Evolutionary conservation across 1,140 invertebrate species (phyloP).

Genomic region (Temnothorax curvispinosus): DNA sequence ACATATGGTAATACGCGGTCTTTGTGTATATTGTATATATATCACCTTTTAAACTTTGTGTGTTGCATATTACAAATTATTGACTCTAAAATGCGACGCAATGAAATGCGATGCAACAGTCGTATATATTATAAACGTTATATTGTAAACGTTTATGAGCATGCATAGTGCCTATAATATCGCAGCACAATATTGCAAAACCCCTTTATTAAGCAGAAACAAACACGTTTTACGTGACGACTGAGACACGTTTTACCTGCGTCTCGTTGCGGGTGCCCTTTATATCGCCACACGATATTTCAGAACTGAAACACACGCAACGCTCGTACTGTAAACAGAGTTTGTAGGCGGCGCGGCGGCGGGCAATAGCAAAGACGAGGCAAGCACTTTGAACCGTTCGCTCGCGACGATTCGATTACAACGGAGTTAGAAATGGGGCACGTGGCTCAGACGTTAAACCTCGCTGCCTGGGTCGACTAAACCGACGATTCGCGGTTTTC

Average conservation of each 20-base stretch:
- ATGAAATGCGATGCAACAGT: not conserved
- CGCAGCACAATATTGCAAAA: not conserved
- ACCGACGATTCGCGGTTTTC: slow-evolving; percentile 61
- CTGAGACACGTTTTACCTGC: not conserved
- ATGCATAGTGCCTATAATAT: not conserved
- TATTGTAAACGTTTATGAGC: not conserved
- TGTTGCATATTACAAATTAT: slow-evolving; percentile 3
- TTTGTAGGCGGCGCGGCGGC: slow-evolving; percentile 7
- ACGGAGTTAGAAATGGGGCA: slow-evolving; percentile 50
- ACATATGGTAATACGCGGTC: not conserved
- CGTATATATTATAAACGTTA: not conserved
- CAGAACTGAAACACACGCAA: slow-evolving; percentile 72
- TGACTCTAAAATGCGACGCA: not conserved
- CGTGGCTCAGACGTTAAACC: slow-evolving; percentile 49
- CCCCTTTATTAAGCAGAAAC: not conserved
- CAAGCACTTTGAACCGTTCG: slow-evolving; percentile 58
- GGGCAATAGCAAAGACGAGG: not conserved
- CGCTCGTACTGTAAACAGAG: slow-evolving; percentile 73
- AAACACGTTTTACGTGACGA: slow-evolving; percentile 55
- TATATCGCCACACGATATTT: slow-evolving; percentile 69
- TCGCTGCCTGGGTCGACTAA: slow-evolving; percentile 25
- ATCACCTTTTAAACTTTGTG: not conserved
- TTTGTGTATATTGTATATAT: not conserved
- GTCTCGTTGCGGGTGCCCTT: not conserved
- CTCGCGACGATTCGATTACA: slow-evolving; percentile 69